A percentile compares a stretch with the other conserved stretches of the same genome.
phyloP scores from a whole-genome alignment of 2,888 invertebrate genomes.

The Mermis nigrescens region DNA sequence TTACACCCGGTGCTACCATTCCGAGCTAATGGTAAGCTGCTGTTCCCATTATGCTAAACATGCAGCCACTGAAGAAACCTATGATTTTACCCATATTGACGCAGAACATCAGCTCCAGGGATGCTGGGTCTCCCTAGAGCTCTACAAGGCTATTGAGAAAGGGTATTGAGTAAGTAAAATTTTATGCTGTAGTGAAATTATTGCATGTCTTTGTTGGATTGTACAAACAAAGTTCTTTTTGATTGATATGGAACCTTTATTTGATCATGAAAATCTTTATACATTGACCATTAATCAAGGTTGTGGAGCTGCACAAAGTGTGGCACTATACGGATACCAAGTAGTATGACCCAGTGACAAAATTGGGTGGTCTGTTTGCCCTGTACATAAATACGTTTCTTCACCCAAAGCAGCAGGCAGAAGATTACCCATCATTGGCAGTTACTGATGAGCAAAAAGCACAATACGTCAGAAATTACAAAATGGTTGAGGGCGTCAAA shows the following conservation, averaged over 20 bases:
- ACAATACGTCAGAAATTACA: background rate
- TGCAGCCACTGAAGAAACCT: constrained; percentile 13
- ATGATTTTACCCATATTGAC: constrained; percentile 18
- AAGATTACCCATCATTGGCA: background rate
- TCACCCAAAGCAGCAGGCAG: constrained; percentile 22
- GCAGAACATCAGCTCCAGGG: constrained; percentile 20
- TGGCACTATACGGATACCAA: constrained; percentile 19
- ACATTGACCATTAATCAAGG: background rate
- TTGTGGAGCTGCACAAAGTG: constrained; percentile 13
- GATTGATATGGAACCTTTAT: too few species aligned
- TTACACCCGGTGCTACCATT: background rate
- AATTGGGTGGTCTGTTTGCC: constrained; percentile 19
- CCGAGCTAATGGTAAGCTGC: background rate
- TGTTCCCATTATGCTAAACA: constrained; percentile 16
- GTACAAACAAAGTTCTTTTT: background rate
- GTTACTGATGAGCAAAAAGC: background rate
- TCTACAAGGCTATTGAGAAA: constrained; percentile 18
- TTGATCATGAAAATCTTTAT: background rate
- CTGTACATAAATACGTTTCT: constrained; percentile 21
- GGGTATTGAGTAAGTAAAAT: constrained; percentile 17
- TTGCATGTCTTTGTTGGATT: background rate
- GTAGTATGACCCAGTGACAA: background rate
- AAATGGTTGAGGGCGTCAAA: background rate
- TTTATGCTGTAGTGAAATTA: background rate
- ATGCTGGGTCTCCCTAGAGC: constrained; percentile 23